Evolutionary conservation across 2,888 invertebrate species (phyloP), one percentile per base, ranked within the genome.

Genomic region (Dilophus febrilis): DNA sequence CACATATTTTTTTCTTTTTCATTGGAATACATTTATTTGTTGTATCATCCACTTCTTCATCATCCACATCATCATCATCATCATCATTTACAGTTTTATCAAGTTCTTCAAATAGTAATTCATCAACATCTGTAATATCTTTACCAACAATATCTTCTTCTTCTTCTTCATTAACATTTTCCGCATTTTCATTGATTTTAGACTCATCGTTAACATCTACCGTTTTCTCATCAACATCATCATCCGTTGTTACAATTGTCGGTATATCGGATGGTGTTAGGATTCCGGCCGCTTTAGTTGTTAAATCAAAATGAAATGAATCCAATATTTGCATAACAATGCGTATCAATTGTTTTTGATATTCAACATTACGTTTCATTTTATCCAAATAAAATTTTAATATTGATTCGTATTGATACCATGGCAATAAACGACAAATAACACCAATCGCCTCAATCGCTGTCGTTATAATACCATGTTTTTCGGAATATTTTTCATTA

Each of bases 251-350:
- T 14, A 46, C 47, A 5, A 5, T 13, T 31, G 8, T 13, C 6
- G 14, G 8, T 5, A 10, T 31, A 11, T 11, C 6, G 3, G 22
- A 14, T 14, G 13, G 18, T 41, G 61, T 58, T 37, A 57, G 52
- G 48, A 64, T 58, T 0, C 57, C 41, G 18, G 40, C 37, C 30
- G 42, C 49, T 26, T 26, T 13, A 40, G 66, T 57, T 5, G 68
- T 72, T 37, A 94, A 66, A 64, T 94, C 86, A 58, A 83, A 95
- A 63, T 94, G 94, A 54, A 94, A 95, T 1, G 83, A 76, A 55
- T 94, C 88, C 45, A 95, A 65, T 44, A 95, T 77, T 1, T 74
- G 74, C 0, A 82, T 75, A 12, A 83, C 67, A 41, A 85, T 67
- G 41, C 80, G 69, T 8, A 90, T 82, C 42, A 83, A 65, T 50